Conservation (phyloP, 1,140 invertebrate genomes). For the Galendromus occidentalis region DNA sequence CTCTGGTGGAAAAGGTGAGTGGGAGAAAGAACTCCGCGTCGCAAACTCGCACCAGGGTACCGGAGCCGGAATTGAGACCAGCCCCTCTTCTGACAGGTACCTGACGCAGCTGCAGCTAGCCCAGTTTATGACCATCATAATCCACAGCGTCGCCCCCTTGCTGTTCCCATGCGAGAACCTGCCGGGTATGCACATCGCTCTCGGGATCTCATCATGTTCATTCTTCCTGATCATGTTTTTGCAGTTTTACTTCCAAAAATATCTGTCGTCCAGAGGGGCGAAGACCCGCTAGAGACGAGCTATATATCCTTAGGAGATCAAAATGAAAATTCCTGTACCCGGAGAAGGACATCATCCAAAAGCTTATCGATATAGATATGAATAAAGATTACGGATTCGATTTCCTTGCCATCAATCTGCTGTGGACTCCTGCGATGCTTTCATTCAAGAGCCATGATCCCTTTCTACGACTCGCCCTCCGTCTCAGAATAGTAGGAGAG, state of each 20-base stretch:
- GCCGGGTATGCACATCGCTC: background rate
- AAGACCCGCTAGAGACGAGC: no score
- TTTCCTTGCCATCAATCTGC: no score
- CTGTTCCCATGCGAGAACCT: background rate
- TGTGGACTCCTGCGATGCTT: no score
- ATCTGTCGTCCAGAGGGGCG: background rate
- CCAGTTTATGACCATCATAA: background rate
- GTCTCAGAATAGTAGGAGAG: no score
- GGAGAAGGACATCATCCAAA: no score
- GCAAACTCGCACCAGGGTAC: background rate
- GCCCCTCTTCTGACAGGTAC: background rate
- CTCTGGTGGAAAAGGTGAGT: conserved; percentile 7
- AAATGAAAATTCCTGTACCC: no score
- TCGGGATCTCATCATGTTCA: background rate
- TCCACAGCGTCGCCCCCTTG: background rate
- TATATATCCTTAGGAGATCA: no score
- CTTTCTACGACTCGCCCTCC: no score
- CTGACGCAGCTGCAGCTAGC: background rate
- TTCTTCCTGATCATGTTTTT: conserved; percentile 6
- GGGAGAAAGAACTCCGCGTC: background rate
- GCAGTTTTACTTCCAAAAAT: background rate
- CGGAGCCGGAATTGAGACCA: background rate
- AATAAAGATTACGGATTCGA: no score
- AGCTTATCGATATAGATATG: no score
- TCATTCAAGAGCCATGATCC: no score